Evolutionary conservation across 2,888 invertebrate genomes (phyloP).

Genomic region (Acrobeloides nanus): DNA sequence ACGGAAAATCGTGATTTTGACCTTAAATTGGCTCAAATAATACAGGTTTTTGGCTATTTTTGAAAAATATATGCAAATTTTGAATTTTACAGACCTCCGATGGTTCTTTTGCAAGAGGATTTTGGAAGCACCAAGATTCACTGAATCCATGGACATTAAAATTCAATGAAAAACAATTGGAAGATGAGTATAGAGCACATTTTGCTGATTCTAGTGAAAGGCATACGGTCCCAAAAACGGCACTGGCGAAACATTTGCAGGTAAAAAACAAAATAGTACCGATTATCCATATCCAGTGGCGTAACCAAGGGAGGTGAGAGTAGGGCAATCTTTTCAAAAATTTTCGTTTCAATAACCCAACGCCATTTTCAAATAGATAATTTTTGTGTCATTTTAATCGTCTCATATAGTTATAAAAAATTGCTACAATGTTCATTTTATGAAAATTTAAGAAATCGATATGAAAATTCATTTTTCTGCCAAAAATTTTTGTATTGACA

Average conservation of each 20-base stretch:
- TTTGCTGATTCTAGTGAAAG: constrained; percentile 48
- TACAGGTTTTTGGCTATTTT: constrained; percentile 29
- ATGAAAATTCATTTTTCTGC: too few species aligned
- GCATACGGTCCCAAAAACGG: constrained; percentile 6
- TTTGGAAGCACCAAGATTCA: constrained; percentile 41
- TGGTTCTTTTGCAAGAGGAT: constrained; percentile 32
- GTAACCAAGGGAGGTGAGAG: too few species aligned
- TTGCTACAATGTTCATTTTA: too few species aligned
- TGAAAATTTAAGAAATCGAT: too few species aligned
- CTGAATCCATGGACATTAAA: constrained; percentile 73
- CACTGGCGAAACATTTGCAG: constrained; percentile 33
- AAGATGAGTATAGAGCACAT: constrained; percentile 50
- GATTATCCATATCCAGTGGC: too few species aligned
- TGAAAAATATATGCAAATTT: not conserved
- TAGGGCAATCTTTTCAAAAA: too few species aligned
- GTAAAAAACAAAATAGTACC: constrained; percentile 11
- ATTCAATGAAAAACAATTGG: constrained; percentile 64
- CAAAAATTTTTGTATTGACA: too few species aligned
- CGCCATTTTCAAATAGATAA: too few species aligned
- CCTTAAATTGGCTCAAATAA: constrained; percentile 44
- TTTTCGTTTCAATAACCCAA: too few species aligned
- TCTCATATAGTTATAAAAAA: too few species aligned
- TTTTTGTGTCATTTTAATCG: too few species aligned
- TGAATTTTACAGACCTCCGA: too few species aligned
- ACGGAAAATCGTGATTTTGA: constrained; percentile 53